These are phyloP conservation scores for Dromas ardeola DNA, from an alignment of 2,113 vertebrate genomes.

Conservation along the genomic window DNA sequence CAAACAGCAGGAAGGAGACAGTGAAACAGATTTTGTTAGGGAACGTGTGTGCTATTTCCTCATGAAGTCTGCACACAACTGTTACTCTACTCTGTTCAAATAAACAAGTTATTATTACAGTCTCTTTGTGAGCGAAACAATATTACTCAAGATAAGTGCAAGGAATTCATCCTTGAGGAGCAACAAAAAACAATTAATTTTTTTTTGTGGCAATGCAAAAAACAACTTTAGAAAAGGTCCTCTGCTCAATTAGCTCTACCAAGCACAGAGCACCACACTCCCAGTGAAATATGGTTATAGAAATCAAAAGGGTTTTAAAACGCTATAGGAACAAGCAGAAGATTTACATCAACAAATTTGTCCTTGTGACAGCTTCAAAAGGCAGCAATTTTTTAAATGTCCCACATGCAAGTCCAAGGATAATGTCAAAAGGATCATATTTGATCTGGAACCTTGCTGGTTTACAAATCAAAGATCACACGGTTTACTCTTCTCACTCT, in stretches of 20 bases:
- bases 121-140: background rate
- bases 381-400: background rate
- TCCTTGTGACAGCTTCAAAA: background rate
- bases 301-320: background rate
- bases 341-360: background rate
- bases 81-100: background rate
- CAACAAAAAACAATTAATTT: background rate
- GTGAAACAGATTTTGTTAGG: background rate
- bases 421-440: background rate
- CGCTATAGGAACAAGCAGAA: background rate
- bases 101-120: background rate
- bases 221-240: background rate
- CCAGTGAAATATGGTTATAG: background rate
- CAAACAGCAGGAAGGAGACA: background rate
- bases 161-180: background rate
- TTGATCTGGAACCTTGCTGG: background rate
- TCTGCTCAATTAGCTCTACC: background rate
- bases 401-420: background rate
- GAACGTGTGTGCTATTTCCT: background rate
- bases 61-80: background rate
- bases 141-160: background rate
- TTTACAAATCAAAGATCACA: background rate
- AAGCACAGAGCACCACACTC: background rate
- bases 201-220: background rate
- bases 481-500: background rate